Conservation (phyloP, 2,888 invertebrate species). For the Diarsia dahlii region DNA sequence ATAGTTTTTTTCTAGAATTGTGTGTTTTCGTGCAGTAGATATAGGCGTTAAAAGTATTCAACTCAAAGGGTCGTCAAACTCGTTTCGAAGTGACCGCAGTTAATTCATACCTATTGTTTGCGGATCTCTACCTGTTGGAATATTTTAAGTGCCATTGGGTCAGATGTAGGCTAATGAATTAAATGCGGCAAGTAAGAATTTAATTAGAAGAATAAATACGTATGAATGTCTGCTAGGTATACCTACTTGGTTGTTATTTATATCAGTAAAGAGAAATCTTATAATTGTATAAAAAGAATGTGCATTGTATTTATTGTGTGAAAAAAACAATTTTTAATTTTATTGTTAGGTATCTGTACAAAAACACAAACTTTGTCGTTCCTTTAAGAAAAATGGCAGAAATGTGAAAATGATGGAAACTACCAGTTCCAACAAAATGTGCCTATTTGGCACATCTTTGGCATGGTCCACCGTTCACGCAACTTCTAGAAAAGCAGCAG, state of each 20-base stretch:
- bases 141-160: constrained; percentile 30
- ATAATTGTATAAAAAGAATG: background rate
- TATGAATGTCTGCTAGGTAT: background rate
- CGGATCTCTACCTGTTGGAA: constrained; percentile 35
- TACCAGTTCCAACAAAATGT: background rate
- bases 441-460: background rate
- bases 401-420: background rate
- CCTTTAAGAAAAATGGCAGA: background rate
- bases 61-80: constrained; percentile 9
- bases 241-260: background rate
- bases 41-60: background rate
- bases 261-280: constrained; percentile 3
- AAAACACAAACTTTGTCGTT: background rate
- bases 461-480: background rate
- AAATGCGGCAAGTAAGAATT: constrained; percentile 37
- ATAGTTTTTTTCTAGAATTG: background rate
- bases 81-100: constrained; percentile 8
- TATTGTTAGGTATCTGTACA: background rate
- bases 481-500: background rate
- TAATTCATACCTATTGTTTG: constrained; percentile 10
- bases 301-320: background rate
- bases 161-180: constrained; percentile 39
- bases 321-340: background rate
- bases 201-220: constrained; percentile 21
- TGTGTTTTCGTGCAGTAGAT: background rate